phyloP scores from a whole-genome alignment of 2,797 vertebrate species.

The Gymnoscopelus braueri region DNA sequence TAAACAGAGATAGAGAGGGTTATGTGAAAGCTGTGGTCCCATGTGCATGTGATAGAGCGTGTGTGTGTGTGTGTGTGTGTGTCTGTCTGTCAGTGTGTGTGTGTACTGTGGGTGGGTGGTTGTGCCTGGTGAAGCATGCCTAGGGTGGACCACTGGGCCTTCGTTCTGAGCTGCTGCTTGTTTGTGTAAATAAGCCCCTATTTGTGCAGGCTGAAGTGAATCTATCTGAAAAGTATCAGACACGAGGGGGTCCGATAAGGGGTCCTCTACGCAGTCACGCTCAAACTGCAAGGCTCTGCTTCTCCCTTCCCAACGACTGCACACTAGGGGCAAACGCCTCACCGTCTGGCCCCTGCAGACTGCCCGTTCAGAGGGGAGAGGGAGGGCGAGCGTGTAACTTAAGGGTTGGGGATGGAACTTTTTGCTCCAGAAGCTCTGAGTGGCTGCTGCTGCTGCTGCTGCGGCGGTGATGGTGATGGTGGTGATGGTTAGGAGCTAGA shows the following conservation, averaged over 20 bases:
- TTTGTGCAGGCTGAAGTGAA: slow-evolving; percentile 22
- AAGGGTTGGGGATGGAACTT: slow-evolving; percentile 33
- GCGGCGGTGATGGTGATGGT: slow-evolving; percentile 15
- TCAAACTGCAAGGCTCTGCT: slow-evolving; percentile 17
- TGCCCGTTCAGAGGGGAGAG: neutral
- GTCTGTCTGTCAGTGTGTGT: neutral
- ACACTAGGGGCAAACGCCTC: neutral
- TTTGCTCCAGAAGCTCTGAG: slow-evolving; percentile 20
- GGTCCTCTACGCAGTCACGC: slow-evolving; percentile 13
- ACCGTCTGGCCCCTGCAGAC: slow-evolving; percentile 16
- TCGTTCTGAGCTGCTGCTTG: neutral
- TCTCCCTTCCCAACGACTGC: slow-evolving; percentile 9
- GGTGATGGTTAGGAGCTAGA: slow-evolving; percentile 10
- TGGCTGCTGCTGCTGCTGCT: slow-evolving; percentile 1
- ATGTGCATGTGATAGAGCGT: neutral
- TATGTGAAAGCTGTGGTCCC: neutral
- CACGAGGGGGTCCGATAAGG: slow-evolving; percentile 13
- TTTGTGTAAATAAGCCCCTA: slow-evolving; percentile 28
- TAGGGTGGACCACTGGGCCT: slow-evolving; percentile 2
- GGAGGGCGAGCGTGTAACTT: neutral
- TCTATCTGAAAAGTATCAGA: slow-evolving; percentile 23
- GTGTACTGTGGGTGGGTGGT: slow-evolving; percentile 17
- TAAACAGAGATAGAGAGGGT: slow-evolving; percentile 2
- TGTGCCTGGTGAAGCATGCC: slow-evolving; percentile 6
- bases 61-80: neutral